Conservation (phyloP, 2,888 invertebrate species). For the Patella caerulea region DNA sequence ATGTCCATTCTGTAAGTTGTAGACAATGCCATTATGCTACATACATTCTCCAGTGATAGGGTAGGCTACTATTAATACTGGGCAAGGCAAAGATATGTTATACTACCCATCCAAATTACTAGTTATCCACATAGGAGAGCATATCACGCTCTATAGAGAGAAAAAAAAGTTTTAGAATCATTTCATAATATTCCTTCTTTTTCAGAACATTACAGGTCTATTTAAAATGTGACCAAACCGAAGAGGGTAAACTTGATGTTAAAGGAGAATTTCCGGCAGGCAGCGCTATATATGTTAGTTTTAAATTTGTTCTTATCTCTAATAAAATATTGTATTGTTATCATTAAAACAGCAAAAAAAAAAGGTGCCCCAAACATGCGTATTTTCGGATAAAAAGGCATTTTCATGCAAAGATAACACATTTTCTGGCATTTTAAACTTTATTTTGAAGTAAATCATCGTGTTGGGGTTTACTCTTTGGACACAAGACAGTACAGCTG, state of each 20-base stretch:
- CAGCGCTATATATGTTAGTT: conserved; percentile 15
- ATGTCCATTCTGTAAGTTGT: too few species aligned
- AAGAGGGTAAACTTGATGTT: conserved; percentile 8
- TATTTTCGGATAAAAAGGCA: background rate
- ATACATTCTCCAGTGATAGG: too few species aligned
- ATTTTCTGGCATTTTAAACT: background rate
- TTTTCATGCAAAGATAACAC: conserved; percentile 6
- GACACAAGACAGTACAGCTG: background rate
- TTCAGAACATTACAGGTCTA: conserved; percentile 15
- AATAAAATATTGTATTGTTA: background rate
- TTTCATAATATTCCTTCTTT: too few species aligned
- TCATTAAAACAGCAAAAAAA: background rate
- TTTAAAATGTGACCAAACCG: conserved; percentile 10
- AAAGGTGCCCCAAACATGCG: too few species aligned
- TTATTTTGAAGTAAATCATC: background rate
- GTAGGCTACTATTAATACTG: too few species aligned
- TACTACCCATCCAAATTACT: too few species aligned
- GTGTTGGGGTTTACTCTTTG: too few species aligned
- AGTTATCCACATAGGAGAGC: too few species aligned
- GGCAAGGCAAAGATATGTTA: too few species aligned
- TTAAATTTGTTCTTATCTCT: background rate
- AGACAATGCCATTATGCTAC: too few species aligned
- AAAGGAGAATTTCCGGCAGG: conserved; percentile 14
- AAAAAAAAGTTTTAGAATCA: too few species aligned
- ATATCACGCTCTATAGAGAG: too few species aligned